Evolutionary conservation across 2,113 vertebrate genomes (phyloP).

Genomic region (Larimichthys crocea): DNA sequence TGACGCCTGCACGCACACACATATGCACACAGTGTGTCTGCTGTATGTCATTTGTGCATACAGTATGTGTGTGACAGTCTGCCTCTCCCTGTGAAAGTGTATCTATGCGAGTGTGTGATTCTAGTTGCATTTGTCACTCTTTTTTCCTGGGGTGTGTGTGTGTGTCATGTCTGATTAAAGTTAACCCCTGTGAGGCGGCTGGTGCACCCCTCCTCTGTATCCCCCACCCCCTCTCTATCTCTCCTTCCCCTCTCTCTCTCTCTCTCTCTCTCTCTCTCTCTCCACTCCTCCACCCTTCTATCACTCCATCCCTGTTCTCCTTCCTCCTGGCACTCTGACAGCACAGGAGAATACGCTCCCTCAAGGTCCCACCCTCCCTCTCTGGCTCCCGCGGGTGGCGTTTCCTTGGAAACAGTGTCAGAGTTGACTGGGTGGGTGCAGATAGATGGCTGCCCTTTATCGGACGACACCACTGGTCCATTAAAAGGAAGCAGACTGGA

Average conservation of each 20-base stretch:
- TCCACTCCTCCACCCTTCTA: constrained; percentile 58
- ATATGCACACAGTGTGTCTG: constrained; percentile 31
- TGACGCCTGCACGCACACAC: constrained; percentile 2
- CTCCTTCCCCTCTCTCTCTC: constrained; percentile 17
- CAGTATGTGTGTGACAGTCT: constrained; percentile 44
- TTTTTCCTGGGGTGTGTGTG: constrained; percentile 71
- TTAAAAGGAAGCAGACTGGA: constrained; percentile 73
- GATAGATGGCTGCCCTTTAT: constrained; percentile 88
- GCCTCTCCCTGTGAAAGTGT: constrained; percentile 40
- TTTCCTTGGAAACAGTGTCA: constrained; percentile 88
- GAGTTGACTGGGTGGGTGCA: constrained; percentile 86
- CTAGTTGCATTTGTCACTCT: constrained; percentile 73
- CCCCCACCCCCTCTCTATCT: constrained; percentile 35
- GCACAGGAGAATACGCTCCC: constrained; percentile 81
- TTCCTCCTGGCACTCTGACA: constrained; percentile 80
- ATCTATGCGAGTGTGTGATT: constrained; percentile 61
- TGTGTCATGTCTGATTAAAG: constrained; percentile 83
- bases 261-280: constrained; percentile 2
- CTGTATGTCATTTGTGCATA: constrained; percentile 43
- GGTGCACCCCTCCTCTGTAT: constrained; percentile 64
- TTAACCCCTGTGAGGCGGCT: constrained; percentile 81
- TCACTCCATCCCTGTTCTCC: constrained; percentile 72
- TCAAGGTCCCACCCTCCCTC: constrained; percentile 82
- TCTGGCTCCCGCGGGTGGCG: constrained; percentile 80
- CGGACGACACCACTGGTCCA: constrained; percentile 82